These are phyloP conservation scores for Agonum fuliginosum DNA, from an alignment of 2,888 invertebrate species.

Conservation along the genomic window DNA sequence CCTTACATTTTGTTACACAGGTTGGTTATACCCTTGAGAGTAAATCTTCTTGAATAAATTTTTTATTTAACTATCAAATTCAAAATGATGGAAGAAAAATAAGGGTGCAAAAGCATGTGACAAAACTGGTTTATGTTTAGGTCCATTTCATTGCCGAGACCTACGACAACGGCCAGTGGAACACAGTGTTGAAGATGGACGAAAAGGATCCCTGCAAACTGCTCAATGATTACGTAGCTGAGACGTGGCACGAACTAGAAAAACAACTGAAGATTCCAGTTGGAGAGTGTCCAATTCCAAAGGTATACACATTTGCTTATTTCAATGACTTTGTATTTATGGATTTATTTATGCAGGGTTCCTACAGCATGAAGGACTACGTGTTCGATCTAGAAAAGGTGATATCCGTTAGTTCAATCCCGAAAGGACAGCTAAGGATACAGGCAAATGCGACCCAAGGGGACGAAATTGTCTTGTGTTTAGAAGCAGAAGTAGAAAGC, in stretches of 20 bases:
- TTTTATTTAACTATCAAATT: too few relatives aligned
- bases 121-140: constrained; percentile 17
- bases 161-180: constrained; percentile 39
- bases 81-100: too few relatives aligned
- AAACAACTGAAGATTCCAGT: constrained; percentile 39
- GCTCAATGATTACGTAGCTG: constrained; percentile 51
- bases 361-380: constrained; percentile 43
- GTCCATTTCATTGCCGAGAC: constrained; percentile 40
- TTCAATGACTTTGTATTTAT: too few relatives aligned
- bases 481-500: constrained; percentile 48
- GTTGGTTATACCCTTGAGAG: too few relatives aligned
- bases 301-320: too few relatives aligned
- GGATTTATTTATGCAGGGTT: too few relatives aligned
- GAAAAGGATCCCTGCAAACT: constrained; percentile 51
- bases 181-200: constrained; percentile 31
- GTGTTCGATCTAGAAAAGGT: constrained; percentile 26
- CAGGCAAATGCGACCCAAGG: constrained; percentile 51
- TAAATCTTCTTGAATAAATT: too few relatives aligned
- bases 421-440: constrained; percentile 20
- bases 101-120: too few relatives aligned
- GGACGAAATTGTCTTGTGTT: constrained; percentile 45
- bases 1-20: too few relatives aligned
- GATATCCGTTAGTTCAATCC: constrained; percentile 11
- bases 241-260: constrained; percentile 37
- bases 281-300: constrained; percentile 52